phyloP scores from a whole-genome alignment of 2,113 vertebrate genomes.

The Euleptes europaea region DNA sequence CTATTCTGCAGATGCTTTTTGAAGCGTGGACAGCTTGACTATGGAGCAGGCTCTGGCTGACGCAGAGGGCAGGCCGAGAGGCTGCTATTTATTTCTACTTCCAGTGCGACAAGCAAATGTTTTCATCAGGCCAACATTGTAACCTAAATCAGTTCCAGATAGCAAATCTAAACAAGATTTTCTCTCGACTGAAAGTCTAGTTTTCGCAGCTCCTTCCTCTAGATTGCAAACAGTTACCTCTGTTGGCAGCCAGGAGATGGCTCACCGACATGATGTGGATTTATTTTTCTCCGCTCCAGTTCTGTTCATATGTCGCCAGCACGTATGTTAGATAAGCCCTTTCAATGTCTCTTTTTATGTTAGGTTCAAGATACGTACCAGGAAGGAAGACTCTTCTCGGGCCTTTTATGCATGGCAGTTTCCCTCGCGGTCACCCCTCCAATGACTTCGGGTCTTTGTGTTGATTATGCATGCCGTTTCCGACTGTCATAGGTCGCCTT shows the following conservation, averaged over 20 bases:
- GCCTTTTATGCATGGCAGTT: too few species aligned
- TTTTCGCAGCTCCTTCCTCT: conserved; percentile 34
- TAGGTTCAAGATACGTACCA: conserved; percentile 13
- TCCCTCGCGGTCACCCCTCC: too few species aligned
- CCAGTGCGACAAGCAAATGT: conserved; percentile 37
- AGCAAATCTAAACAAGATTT: not conserved
- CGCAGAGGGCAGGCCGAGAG: not conserved
- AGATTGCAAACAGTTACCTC: not conserved
- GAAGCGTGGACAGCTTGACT: not conserved
- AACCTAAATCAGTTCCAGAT: conserved; percentile 26
- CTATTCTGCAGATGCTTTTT: not conserved
- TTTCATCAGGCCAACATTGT: conserved; percentile 48
- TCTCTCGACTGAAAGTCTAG: conserved; percentile 14
- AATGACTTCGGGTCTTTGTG: too few species aligned
- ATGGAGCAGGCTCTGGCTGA: not conserved
- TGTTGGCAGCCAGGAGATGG: conserved; percentile 39
- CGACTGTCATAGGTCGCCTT: too few species aligned
- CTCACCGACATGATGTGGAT: conserved; percentile 46
- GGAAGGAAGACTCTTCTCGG: conserved; percentile 57
- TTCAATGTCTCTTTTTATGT: conserved; percentile 37
- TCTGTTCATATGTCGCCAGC: conserved; percentile 58
- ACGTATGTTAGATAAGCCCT: conserved; percentile 60
- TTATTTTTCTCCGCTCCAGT: conserved; percentile 45
- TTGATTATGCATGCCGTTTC: too few species aligned
- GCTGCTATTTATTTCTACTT: not conserved